Evolutionary conservation across 2,797 vertebrate genomes (phyloP), one percentile per base, ranked within the genome.

Genomic region (Momotus momota): DNA sequence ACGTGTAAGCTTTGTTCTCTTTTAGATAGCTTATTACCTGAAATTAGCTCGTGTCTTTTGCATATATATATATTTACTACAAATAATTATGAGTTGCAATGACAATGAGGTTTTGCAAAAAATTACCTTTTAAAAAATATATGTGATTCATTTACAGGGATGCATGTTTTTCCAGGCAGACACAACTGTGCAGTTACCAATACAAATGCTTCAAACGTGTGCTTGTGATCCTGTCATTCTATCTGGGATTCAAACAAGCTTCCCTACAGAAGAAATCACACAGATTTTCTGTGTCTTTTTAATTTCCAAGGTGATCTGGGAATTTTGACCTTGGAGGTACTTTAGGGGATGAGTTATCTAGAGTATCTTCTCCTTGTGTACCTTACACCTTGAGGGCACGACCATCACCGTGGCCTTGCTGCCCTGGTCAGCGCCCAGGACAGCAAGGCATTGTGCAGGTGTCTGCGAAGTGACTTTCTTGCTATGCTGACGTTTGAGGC

Each of bases 401-500:
- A 73, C n/a, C 27, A 10, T 49, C 25, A 9, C 41, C 0, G 6
- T 60, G 67, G 51, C 55, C 52, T 92, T 0, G 0, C 81, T 51
- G 69, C 41, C 51, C n/a, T 18, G 26, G 26, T n/a, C 51, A 45
- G 46, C 0, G 3, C 55, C 35, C 33, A 15, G 52, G 81, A 46
- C 49, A 31, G 43, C 66, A 33, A 7, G 1, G 71, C 5, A 0
- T 52, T 51, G 60, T 75, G 54, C 71, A 87, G 45, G 80, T 86
- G 82, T 52, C 70, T 91, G 64, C 31, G 31, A 52, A 90, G 61
- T 81, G n/a, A 33, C 15, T 75, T 95, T 78, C 69, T 81, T 92
- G 49, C 57, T 71, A 14, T 46, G 35, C 25, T 3, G 14, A 20
- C 57, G 23, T 67, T 82, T 91, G 58, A 48, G 51, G 23, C 62